Evolutionary conservation across 2,113 vertebrate genomes (phyloP), one percentile per base, ranked within the genome.

Genomic region (Peucedramus taeniatus): DNA sequence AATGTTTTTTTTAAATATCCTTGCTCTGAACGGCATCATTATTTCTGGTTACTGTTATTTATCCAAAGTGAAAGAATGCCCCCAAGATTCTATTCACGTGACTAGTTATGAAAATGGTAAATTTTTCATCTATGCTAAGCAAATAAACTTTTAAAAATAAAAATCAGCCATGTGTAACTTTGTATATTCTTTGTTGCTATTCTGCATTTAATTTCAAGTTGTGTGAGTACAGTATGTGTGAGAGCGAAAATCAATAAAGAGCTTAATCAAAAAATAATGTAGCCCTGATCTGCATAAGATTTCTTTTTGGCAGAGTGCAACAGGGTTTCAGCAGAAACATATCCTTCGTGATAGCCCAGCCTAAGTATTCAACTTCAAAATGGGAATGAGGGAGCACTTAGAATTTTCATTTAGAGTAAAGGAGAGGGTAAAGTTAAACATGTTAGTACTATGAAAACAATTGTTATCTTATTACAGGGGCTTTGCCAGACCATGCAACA

Each of bases 111-210:
- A 80, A 70, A 83, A 77, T 70, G 0, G 1, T 50, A 30, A 56
- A 23, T 6, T 35, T 91, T 78, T 71, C 5, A 45, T 59, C 16
- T 81, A 64, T 68, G 23, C 12, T 76, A 69, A 53, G 12, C 60
- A 76, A 86, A 87, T 91, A 37, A 82, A 91, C 23, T 81, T 96
- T 49, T 42, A 37, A 86, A 96, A 97, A 97, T 93, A 96, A 97
- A 97, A 63, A 64, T 71, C 72, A 90, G 5, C 22, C 10, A 9
- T 54, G 15, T 92, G 27, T 40, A 93, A 21, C 20, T 54, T 89
- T 11, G 1, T 65, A 20, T 63, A 18, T 45, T 12, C 23, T 61
- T 85, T 57, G 9, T 28, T 28, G 9, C 22, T 92, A 80, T 64
- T 91, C 6, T 51, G 23, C 8, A 37, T 31, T 82, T 45, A 28